These are phyloP conservation scores for Pipa parva DNA, from an alignment of 2,113 vertebrate species.

Conservation along the genomic window DNA sequence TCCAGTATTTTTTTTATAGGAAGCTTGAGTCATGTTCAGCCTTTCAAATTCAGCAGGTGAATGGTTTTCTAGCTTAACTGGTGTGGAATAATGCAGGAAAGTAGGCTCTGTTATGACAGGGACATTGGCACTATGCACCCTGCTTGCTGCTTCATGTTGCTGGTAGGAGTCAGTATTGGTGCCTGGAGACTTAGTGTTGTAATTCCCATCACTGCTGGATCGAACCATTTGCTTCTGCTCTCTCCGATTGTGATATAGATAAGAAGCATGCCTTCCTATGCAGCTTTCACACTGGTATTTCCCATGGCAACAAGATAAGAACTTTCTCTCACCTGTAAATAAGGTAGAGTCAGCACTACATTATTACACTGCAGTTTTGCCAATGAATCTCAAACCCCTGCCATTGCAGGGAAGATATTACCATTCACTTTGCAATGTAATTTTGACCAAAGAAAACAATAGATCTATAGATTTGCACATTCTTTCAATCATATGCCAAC, in stretches of 20 bases:
- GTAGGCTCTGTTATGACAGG: slow-evolving; percentile 51
- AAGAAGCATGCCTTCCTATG: slow-evolving; percentile 53
- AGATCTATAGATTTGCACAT: no score
- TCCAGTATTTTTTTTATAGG: slow-evolving; percentile 49
- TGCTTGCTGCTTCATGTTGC: slow-evolving; percentile 46
- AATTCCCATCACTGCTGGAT: slow-evolving; percentile 83
- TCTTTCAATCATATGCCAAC: no score
- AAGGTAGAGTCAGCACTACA: neutral
- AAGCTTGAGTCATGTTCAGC: slow-evolving; percentile 2
- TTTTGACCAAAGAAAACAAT: no score
- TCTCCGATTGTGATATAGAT: slow-evolving; percentile 49
- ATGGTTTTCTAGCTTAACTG: slow-evolving; percentile 49
- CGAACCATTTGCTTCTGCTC: slow-evolving; percentile 77
- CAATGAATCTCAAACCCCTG: no score
- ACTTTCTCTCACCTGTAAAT: slow-evolving; percentile 61
- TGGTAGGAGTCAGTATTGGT: slow-evolving; percentile 44
- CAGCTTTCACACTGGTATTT: slow-evolving; percentile 67
- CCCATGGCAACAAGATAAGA: slow-evolving; percentile 68
- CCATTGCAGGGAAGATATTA: no score
- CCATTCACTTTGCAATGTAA: no score
- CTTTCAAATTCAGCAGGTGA: slow-evolving; percentile 35
- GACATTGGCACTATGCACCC: slow-evolving; percentile 62
- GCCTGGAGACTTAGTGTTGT: slow-evolving; percentile 50
- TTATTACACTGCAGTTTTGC: no score
- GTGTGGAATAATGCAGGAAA: slow-evolving; percentile 19